Percentiles rank a stretch among this genome's conserved stretches.
Conservation (phyloP, 2,888 invertebrate species). For the Rotaria macrura region DNA sequence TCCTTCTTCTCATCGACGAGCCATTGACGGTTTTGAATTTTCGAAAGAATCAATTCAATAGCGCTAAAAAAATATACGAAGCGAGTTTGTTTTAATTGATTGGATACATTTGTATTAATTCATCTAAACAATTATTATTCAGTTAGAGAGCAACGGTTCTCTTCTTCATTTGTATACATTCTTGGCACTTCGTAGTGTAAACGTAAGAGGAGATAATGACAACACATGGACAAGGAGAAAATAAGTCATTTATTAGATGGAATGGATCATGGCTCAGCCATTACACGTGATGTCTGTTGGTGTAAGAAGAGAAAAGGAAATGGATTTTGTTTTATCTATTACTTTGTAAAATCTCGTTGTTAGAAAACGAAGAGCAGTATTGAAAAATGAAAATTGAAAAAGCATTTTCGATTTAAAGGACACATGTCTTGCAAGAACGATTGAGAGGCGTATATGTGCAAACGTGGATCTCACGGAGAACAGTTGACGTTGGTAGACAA, state of each 20-base stretch:
- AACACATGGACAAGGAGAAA: not conserved
- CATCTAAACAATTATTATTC: not conserved
- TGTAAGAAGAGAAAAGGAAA: not conserved
- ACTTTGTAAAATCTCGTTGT: too few species aligned
- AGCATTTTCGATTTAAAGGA: not conserved
- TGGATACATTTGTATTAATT: not conserved
- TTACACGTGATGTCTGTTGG: not conserved
- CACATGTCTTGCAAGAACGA: not conserved
- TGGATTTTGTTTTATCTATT: not conserved
- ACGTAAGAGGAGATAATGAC: not conserved
- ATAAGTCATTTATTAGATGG: not conserved
- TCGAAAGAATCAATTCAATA: not conserved
- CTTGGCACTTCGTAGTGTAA: not conserved
- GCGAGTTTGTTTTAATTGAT: not conserved
- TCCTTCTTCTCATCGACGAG: slow-evolving; percentile 97
- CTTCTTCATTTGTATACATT: not conserved
- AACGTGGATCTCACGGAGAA: not conserved
- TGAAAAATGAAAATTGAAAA: not conserved
- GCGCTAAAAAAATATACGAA: not conserved
- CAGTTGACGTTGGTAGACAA: not conserved
- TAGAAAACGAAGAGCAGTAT: too few species aligned
- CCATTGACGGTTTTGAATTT: slow-evolving; percentile 55
- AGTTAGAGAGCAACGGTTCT: not conserved
- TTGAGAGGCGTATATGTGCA: not conserved
- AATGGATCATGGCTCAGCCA: not conserved